Percentiles rank a stretch among this genome's conserved stretches.
phyloP scores from a whole-genome alignment of 2,797 vertebrate species.

The Glyptemys insculpta region DNA sequence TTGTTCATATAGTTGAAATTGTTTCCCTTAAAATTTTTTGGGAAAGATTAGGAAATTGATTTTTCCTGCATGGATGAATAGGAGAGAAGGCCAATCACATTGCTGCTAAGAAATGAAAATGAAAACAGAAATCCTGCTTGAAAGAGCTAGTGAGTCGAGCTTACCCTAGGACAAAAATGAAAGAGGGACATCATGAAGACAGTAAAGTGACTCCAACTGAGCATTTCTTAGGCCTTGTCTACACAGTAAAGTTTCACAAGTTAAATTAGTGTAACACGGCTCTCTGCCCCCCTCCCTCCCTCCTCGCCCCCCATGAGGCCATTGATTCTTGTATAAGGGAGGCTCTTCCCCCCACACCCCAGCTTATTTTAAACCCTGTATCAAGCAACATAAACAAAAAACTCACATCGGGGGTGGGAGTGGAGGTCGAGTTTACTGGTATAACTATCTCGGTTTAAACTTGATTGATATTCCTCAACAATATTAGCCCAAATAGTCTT shows the following conservation, averaged over 20 bases:
- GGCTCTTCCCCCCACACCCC: too few relatives aligned
- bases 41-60: not conserved
- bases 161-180: not conserved
- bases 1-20: not conserved
- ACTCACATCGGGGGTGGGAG: not conserved
- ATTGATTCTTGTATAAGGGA: not conserved
- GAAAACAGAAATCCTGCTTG: not conserved
- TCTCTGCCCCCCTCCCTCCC: not conserved
- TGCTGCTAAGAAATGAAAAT: not conserved
- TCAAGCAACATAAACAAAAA: not conserved
- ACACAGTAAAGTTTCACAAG: not conserved
- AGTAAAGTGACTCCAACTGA: not conserved
- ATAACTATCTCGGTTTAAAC: not conserved
- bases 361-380: not conserved
- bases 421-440: not conserved
- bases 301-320: not conserved
- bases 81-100: not conserved
- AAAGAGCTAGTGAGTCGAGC: not conserved
- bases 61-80: not conserved
- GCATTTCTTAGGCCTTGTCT: not conserved
- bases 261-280: rapidly evolving
- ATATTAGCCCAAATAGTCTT: not conserved
- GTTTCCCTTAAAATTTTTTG: not conserved
- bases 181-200: not conserved
- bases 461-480: not conserved